Conservation (phyloP, 2,888 invertebrate species). For the Acholoe squamosa region DNA sequence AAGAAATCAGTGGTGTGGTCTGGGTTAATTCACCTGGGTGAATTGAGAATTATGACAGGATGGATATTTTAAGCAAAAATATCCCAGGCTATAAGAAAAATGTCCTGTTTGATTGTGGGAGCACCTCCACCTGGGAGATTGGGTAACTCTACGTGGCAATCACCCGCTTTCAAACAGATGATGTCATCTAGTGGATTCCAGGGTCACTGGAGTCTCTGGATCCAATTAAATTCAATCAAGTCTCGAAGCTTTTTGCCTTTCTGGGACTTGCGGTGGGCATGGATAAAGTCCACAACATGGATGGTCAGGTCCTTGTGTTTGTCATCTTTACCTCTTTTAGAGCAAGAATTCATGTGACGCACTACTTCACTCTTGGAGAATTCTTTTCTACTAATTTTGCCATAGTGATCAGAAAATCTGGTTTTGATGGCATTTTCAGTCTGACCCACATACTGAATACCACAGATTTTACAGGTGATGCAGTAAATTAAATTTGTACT, state of each 20-base stretch:
- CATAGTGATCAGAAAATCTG: neutral
- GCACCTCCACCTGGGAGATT: no score
- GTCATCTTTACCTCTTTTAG: neutral
- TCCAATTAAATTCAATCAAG: neutral
- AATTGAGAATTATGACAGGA: no score
- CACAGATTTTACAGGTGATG: neutral
- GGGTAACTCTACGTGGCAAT: no score
- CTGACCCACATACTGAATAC: neutral
- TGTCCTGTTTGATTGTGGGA: no score
- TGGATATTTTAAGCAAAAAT: no score
- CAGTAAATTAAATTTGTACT: neutral
- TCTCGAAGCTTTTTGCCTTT: neutral
- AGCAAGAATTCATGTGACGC: neutral
- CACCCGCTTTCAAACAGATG: no score
- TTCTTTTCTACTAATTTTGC: neutral
- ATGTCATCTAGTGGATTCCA: no score
- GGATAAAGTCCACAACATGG: neutral
- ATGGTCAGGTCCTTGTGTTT: neutral
- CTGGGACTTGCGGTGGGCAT: neutral
- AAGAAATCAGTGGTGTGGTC: no score
- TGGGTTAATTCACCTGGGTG: no score
- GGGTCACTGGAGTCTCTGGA: neutral
- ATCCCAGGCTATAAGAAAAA: no score
- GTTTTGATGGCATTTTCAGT: neutral
- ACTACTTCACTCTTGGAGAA: neutral